phyloP scores from a whole-genome alignment of 2,888 invertebrate genomes.

The Gastracanthus pulcherrimus region DNA sequence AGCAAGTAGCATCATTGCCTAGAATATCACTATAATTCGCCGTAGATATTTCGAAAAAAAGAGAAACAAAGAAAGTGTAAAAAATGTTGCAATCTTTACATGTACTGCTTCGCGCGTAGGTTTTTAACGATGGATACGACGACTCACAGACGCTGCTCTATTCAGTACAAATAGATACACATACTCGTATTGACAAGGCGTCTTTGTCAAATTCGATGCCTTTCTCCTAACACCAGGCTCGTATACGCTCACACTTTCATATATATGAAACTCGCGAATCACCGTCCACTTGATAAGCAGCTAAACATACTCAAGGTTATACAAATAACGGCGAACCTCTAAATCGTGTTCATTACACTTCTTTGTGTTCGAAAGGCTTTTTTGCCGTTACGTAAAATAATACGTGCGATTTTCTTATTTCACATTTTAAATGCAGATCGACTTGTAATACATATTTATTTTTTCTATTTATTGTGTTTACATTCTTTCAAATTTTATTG shows the following conservation, averaged over 20 bases:
- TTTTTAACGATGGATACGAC: neutral
- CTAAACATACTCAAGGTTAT: slow-evolving; percentile 38
- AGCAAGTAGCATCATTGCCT: no score
- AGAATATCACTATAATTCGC: no score
- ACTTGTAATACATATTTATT: no score
- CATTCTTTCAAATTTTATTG: no score
- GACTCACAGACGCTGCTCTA: slow-evolving; percentile 17
- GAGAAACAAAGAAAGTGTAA: neutral
- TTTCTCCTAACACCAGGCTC: slow-evolving; percentile 16
- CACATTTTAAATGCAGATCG: neutral
- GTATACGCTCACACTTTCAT: slow-evolving; percentile 22
- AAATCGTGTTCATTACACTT: slow-evolving; percentile 26
- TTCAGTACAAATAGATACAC: neutral
- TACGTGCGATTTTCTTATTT: neutral
- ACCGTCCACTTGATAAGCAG: slow-evolving; percentile 24
- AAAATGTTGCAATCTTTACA: neutral
- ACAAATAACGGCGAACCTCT: slow-evolving; percentile 33
- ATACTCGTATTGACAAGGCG: slow-evolving; percentile 20
- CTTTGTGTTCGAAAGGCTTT: neutral
- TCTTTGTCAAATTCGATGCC: slow-evolving; percentile 34
- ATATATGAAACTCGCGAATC: slow-evolving; percentile 48
- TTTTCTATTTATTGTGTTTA: no score
- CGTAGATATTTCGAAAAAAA: neutral
- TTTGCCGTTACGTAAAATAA: neutral
- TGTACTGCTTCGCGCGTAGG: neutral